Conservation (phyloP, 2,888 invertebrate genomes). For the Drosophila longiperda region DNA sequence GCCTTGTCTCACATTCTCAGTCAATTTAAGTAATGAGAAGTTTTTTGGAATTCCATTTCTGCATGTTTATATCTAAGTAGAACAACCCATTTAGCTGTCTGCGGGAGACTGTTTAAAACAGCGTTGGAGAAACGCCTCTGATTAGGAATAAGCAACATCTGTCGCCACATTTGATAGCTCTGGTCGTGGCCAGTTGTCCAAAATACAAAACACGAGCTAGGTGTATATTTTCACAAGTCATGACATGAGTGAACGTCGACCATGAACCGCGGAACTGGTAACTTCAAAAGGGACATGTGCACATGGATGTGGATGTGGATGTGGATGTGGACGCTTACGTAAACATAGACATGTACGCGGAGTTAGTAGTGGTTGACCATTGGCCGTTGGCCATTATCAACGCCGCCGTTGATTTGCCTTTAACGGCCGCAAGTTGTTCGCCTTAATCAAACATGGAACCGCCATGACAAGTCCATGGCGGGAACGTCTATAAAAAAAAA, state of each 20-base stretch:
- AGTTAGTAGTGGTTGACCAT: background rate
- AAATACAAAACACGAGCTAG: conserved; percentile 47
- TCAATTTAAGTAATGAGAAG: conserved; percentile 49
- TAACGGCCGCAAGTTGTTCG: conserved; percentile 60
- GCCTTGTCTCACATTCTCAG: conserved; percentile 11
- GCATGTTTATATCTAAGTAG: conserved; percentile 63
- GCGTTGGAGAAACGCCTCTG: conserved; percentile 67
- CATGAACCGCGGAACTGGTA: conserved; percentile 22
- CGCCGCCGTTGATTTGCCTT: conserved; percentile 76
- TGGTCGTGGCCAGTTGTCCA: conserved; percentile 48
- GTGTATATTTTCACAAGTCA: conserved; percentile 79
- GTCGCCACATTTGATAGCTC: conserved; percentile 67
- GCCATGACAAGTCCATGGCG: conserved; percentile 56
- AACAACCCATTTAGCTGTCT: conserved; percentile 73
- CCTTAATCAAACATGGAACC: conserved; percentile 75
- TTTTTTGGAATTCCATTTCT: conserved; percentile 31
- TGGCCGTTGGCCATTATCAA: conserved; percentile 71
- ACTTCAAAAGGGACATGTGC: conserved; percentile 29
- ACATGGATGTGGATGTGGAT: conserved; percentile 9
- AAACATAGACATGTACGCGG: conserved; percentile 2
- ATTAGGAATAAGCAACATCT: conserved; percentile 75
- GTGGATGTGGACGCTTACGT: background rate
- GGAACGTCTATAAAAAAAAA: conserved; percentile 52
- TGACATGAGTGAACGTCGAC: conserved; percentile 61
- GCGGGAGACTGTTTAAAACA: conserved; percentile 62